Conservation (phyloP, 2,797 vertebrate genomes). For the Avahi laniger region DNA sequence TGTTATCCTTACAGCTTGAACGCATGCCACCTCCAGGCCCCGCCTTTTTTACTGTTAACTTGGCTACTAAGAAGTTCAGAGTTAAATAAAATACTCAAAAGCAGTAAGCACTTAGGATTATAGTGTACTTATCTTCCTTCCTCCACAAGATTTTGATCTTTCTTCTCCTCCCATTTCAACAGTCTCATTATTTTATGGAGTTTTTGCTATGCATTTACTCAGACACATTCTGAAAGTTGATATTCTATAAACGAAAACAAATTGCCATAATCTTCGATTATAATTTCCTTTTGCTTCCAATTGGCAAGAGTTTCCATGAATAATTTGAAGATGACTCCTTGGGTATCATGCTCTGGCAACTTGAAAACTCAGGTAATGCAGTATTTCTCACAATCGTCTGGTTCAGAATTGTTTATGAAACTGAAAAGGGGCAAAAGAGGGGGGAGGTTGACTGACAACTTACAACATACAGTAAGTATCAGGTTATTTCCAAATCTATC, state of each 20-base stretch:
- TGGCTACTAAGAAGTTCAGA: constrained; percentile 5
- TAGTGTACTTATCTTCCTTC: not conserved
- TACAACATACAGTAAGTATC: not conserved
- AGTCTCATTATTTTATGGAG: not conserved
- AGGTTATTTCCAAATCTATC: not conserved
- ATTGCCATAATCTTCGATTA: not conserved
- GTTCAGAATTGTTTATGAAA: not conserved
- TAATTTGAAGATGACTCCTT: not conserved
- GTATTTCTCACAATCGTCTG: not conserved
- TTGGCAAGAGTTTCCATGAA: constrained; percentile 7
- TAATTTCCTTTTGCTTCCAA: constrained; percentile 43
- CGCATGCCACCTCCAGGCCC: not conserved
- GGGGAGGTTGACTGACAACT: not conserved
- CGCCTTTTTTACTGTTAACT: not conserved
- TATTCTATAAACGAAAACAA: constrained; percentile 44
- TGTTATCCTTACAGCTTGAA: not conserved
- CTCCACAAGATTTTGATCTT: not conserved
- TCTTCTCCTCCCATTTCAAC: not conserved
- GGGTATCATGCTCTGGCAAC: not conserved
- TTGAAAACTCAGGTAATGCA: constrained; percentile 1
- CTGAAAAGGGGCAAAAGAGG: not conserved
- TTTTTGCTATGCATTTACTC: constrained; percentile 12
- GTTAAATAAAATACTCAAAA: constrained; percentile 43
- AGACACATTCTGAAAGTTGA: not conserved
- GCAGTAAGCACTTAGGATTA: not conserved